These are phyloP conservation scores for Drosophila grimshawi DNA, from an alignment of 1,140 invertebrate genomes.

Conservation along the genomic window DNA sequence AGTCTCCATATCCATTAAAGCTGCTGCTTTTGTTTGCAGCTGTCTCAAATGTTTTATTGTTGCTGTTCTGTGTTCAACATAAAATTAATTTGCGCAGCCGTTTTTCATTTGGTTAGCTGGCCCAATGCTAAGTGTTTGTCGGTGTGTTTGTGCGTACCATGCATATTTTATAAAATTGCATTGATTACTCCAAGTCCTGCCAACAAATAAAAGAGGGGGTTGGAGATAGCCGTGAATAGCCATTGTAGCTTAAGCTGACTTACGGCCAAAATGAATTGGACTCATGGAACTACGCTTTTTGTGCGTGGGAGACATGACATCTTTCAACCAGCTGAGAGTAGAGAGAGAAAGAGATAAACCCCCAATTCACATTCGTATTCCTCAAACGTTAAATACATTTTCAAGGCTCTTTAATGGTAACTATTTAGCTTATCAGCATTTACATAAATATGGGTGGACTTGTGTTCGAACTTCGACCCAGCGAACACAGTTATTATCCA, in stretches of 20 bases:
- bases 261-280: background rate
- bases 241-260: background rate
- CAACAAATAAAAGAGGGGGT: slow-evolving; percentile 18
- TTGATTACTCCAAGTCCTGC: slow-evolving; percentile 57
- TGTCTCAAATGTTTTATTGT: slow-evolving; percentile 56
- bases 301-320: no score
- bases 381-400: no score
- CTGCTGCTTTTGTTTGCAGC: slow-evolving; percentile 34
- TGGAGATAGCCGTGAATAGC: background rate
- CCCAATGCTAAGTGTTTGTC: slow-evolving; percentile 69
- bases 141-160: slow-evolving; percentile 58
- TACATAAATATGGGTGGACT: background rate
- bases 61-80: slow-evolving; percentile 69
- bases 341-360: no score
- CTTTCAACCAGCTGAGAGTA: no score
- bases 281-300: background rate
- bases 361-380: no score
- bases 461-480: background rate
- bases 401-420: background rate
- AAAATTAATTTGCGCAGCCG: slow-evolving; percentile 79
- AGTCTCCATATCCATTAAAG: background rate
- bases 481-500: slow-evolving; percentile 16
- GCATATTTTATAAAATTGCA: slow-evolving; percentile 80
- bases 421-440: slow-evolving; percentile 19
- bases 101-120: slow-evolving; percentile 78